Conservation (phyloP, 2,113 vertebrate species). For the Lanius ludovicianus region DNA sequence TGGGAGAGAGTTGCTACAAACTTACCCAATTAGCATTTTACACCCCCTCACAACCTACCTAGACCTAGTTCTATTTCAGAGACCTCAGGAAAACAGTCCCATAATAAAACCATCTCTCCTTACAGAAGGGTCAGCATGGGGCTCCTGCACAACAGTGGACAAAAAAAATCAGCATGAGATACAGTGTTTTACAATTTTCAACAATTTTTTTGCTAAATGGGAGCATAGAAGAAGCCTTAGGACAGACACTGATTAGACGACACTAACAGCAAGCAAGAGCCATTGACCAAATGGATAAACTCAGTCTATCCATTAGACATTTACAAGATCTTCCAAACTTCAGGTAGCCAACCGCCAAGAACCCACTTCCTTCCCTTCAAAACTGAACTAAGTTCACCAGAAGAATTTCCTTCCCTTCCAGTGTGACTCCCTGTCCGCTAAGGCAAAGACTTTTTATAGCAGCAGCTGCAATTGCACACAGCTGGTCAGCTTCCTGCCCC, state of each 20-base stretch:
- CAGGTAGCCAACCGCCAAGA: not conserved
- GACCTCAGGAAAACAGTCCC: not conserved
- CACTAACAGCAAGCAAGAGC: not conserved
- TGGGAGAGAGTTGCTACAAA: not conserved
- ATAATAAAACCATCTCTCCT: not conserved
- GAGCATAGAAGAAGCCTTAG: not conserved
- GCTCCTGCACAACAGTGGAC: not conserved
- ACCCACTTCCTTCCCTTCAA: conserved; percentile 35
- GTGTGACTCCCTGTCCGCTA: not conserved
- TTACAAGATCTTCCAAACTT: not conserved
- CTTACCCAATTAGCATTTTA: not conserved
- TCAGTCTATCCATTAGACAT: not conserved
- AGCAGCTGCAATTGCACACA: conserved; percentile 59
- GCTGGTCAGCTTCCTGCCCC: conserved; percentile 60
- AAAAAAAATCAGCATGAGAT: not conserved
- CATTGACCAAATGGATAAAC: not conserved
- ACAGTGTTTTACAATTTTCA: not conserved
- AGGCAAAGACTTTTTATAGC: conserved; percentile 63
- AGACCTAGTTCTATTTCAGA: not conserved
- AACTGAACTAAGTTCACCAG: not conserved
- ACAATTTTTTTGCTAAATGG: not conserved
- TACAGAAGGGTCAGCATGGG: not conserved
- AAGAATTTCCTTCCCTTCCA: conserved; percentile 58
- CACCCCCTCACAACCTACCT: not conserved
- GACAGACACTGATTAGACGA: not conserved